Evolutionary conservation across 2,113 vertebrate species (phyloP), one percentile per base, ranked within the genome.

Genomic region (Scopus umbretta): DNA sequence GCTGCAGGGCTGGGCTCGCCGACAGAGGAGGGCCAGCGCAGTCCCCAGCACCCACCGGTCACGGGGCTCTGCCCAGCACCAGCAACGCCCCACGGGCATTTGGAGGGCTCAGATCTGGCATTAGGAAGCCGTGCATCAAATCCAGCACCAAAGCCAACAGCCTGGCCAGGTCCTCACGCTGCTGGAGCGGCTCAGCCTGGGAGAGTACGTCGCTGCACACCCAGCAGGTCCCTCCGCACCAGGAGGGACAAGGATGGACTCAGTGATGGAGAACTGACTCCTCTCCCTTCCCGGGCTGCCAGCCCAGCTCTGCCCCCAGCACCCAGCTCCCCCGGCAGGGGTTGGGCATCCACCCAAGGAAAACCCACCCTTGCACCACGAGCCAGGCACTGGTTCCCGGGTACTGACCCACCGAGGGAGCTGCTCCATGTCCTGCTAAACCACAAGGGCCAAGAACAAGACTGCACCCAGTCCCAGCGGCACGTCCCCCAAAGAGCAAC

Each of bases 41-140:
- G 23, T 34, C 10, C 6, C 52, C 52, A n/a, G 61, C 38, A 6
- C 30, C 8, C 52, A 11, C 9, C 2, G 0, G 30, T 45, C 55
- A 10, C 22, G 0, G 43, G 27, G 38, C 38, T 73, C 86, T 81
- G 68, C 74, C 27, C 53, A 13, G 38, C 61, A 22, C 43, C 80
- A 88, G 36, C 36, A 56, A 1, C 72, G 20, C 67, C 29, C 27
- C 62, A 2, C 0, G 0, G 32, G 32, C 0, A 0, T 50, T 38
- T 11, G 62, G 9, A 5, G 56, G 81, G 61, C 65, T 94, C 62
- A 16, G 27, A 5, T 16, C 43, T 10, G 26, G 29, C 22, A 0
- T 19, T 6, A 16, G 38, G 27, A 58, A 38, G 9, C 12, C 3
- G 3, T 7, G 11, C 32, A 15, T 3, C 19, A 25, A 63, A 25